Conservation (phyloP, 2,888 invertebrate genomes). For the Phrixothrix hirtus region DNA sequence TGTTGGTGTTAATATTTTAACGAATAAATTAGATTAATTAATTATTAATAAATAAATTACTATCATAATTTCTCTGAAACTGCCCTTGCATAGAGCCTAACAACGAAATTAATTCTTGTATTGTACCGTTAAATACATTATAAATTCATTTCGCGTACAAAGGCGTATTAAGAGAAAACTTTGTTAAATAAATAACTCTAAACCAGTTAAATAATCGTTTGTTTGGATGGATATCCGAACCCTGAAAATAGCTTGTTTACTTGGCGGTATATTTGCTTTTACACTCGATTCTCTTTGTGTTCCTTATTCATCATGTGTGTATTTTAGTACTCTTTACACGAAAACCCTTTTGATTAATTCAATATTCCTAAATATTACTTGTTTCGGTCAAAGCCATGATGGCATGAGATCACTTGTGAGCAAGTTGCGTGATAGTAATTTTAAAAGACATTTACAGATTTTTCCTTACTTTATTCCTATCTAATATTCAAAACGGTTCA, state of each 20-base stretch:
- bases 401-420: too few relatives aligned
- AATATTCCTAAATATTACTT: conserved; percentile 18
- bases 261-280: conserved; percentile 20
- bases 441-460: too few relatives aligned
- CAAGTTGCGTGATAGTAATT: too few relatives aligned
- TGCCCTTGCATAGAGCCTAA: too few relatives aligned
- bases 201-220: conserved; percentile 4
- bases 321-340: conserved; percentile 23
- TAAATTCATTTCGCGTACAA: background rate
- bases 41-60: background rate
- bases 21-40: too few relatives aligned
- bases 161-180: background rate
- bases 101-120: too few relatives aligned
- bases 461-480: too few relatives aligned
- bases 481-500: too few relatives aligned
- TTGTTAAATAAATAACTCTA: background rate
- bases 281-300: conserved; percentile 24
- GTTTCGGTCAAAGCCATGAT: too few relatives aligned
- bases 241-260: conserved; percentile 12
- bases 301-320: conserved; percentile 26
- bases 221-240: conserved; percentile 4
- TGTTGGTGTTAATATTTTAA: too few relatives aligned
- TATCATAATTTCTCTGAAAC: background rate
- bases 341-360: conserved; percentile 28
- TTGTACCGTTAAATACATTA: background rate